These are phyloP conservation scores for Chymomyza costata DNA, from an alignment of 1,140 invertebrate species.

Conservation along the genomic window DNA sequence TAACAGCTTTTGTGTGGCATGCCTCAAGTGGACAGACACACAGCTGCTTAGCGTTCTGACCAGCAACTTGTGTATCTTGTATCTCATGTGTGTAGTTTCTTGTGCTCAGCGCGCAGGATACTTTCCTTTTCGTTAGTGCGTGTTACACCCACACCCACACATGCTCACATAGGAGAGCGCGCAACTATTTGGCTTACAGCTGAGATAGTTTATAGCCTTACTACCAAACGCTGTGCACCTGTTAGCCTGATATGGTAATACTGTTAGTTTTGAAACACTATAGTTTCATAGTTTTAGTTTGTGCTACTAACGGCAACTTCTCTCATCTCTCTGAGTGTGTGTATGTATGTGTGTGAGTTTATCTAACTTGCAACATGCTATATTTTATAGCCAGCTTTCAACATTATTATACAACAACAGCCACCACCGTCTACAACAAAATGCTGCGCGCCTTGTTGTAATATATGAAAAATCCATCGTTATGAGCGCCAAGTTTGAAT, in stretches of 20 bases:
- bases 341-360: background rate
- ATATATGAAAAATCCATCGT: constrained; percentile 73
- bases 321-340: background rate
- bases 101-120: constrained; percentile 68
- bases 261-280: constrained; percentile 75
- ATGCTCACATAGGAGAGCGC: constrained; percentile 7
- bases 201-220: constrained; percentile 61
- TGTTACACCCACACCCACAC: constrained; percentile 11
- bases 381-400: too few relatives aligned
- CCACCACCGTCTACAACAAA: constrained; percentile 31
- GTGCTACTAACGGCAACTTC: constrained; percentile 9
- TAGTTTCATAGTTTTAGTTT: constrained; percentile 69
- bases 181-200: constrained; percentile 45
- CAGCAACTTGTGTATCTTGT: constrained; percentile 14
- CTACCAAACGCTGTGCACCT: constrained; percentile 44
- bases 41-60: constrained; percentile 45
- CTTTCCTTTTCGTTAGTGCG: constrained; percentile 38
- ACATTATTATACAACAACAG: too few relatives aligned
- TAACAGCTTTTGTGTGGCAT: too few relatives aligned
- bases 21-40: too few relatives aligned
- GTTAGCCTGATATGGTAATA: constrained; percentile 73
- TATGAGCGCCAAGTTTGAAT: constrained; percentile 68
- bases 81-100: constrained; percentile 67
- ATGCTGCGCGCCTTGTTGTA: constrained; percentile 68
- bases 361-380: constrained; percentile 6